Base-by-base conservation (phyloP, 2,888 invertebrate species). In the Eueremaeus valkanovi region DNA sequence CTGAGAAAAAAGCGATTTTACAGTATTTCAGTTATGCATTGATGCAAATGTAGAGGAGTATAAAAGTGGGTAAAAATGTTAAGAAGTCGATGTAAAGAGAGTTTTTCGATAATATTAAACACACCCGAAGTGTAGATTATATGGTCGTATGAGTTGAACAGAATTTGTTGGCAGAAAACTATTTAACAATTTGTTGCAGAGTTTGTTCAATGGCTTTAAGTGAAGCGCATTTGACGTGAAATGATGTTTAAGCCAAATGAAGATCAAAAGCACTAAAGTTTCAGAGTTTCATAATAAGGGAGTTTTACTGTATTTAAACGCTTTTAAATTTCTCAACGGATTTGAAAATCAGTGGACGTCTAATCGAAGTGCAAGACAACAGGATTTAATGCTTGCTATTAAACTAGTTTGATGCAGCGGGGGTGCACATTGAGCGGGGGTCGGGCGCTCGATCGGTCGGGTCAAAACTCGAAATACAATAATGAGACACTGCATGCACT, bases 381-480 rank as follows among this genome's bases (percentile, higher is more conserved):
- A 68, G 68, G 68, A 68, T 68, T 68, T 68, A 40, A 68, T 68
- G 68, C 31, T 40, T n/a, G 24, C 21, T 68, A 68, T 68, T 68
- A 68, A 68, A 68, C 68, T 68, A 68, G 68, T 68, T 68, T 68
- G 9, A n/a, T 68, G 24, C 68, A 68, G 68, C 68, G 68, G 68
- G 68, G 68, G 68, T 68, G 68, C 68, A 68, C 24, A 40, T 31
- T 40, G 6, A 36, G 68, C 68, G 40, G 68, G 68, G 68, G 68
- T 68, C 33, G 33, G 61, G 31, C 36, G 49, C n/a, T 49, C 58
- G 29, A 21, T 13, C 63, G n/a, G 33, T 68, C 68, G 24, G 68
- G 68, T 68, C 68, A 68, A 68, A 68, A 68, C 68, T 68, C 40
- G 40, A 18, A 68, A 42, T 68, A 68, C 68, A 40, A 68, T 68